phyloP scores from a whole-genome alignment of 92 coral and sea anemone genomes.

The Palythoa grandiflora region DNA sequence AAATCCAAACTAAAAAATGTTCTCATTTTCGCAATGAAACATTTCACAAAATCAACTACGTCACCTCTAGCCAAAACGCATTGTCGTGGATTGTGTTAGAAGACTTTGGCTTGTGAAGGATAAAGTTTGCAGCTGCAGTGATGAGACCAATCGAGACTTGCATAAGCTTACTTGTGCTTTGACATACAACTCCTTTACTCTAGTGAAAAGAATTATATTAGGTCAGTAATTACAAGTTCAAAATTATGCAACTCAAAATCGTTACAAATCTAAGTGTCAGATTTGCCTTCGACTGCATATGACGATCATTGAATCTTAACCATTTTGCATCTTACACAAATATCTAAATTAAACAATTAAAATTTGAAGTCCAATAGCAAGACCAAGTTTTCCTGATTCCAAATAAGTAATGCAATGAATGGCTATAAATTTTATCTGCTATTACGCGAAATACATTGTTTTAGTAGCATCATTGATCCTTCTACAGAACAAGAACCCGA shows the following conservation, averaged over 20 bases:
- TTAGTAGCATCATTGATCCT: background rate
- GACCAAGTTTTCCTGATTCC: too few relatives aligned
- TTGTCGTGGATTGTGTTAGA: background rate
- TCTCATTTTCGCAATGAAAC: background rate
- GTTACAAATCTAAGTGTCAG: background rate
- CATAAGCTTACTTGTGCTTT: background rate
- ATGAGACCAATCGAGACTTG: constrained; percentile 31
- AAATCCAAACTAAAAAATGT: too few relatives aligned
- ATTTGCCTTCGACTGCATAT: background rate
- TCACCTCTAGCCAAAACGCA: constrained; percentile 43
- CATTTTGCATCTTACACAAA: too few relatives aligned
- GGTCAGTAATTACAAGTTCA: background rate
- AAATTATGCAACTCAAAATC: background rate
- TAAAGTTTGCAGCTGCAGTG: constrained; percentile 15
- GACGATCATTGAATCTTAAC: too few relatives aligned
- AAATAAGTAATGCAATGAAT: too few relatives aligned
- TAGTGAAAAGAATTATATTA: background rate
- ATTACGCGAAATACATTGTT: too few relatives aligned
- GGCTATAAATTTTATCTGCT: too few relatives aligned
- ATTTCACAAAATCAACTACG: background rate
- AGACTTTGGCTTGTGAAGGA: constrained; percentile 30
- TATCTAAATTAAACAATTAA: too few relatives aligned
- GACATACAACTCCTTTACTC: constrained; percentile 1
- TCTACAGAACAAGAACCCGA: background rate
- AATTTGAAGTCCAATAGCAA: too few relatives aligned